Conservation (phyloP, 1,140 invertebrate genomes). For the Periplaneta americana region DNA sequence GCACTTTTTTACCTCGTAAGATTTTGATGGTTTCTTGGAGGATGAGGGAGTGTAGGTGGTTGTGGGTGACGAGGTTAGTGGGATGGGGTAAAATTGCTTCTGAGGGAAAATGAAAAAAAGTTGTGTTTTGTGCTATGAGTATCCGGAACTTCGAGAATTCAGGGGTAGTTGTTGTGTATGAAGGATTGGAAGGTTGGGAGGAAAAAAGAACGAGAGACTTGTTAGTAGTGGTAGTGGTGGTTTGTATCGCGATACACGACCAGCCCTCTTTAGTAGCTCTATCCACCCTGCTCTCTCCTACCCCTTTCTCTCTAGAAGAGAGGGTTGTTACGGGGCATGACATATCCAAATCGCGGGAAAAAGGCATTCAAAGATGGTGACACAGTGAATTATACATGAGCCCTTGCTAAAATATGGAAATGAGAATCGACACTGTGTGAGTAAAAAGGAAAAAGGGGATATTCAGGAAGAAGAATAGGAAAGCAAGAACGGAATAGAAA, state of each 20-base stretch:
- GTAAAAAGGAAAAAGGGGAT: neutral
- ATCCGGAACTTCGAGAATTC: neutral
- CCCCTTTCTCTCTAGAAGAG: neutral
- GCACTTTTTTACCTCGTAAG: neutral
- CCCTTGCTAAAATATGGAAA: conserved; percentile 10
- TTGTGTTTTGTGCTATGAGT: neutral
- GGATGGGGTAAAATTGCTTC: neutral
- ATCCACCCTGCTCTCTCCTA: neutral
- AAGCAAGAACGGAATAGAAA: neutral
- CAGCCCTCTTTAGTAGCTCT: neutral
- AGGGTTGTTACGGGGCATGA: too few relatives aligned
- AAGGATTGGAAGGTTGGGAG: neutral
- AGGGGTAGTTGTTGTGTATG: neutral
- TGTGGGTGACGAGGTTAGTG: neutral
- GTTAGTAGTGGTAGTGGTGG: neutral
- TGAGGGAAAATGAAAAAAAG: neutral
- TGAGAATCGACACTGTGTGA: conserved; percentile 3
- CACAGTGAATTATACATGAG: conserved; percentile 15
- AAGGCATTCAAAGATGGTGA: conserved; percentile 1
- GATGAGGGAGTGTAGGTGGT: neutral
- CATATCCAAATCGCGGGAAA: neutral
- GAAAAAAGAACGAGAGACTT: neutral
- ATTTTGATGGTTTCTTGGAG: neutral
- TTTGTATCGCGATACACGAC: neutral
- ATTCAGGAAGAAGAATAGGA: neutral